Base-by-base conservation (phyloP, 2,797 vertebrate genomes). In the Ctenopoma multispine region DNA sequence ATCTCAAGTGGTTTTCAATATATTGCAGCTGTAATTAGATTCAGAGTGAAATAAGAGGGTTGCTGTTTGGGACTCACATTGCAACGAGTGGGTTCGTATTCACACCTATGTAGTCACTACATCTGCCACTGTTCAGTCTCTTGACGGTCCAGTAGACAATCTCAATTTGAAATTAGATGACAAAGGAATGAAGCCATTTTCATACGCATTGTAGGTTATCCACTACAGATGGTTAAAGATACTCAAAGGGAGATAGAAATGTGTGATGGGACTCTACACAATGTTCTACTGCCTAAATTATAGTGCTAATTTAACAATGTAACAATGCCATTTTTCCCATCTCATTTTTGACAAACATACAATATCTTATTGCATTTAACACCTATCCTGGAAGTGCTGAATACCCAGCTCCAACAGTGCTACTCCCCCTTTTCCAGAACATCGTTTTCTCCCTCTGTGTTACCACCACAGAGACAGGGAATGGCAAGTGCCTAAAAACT, bases 291-390 rank as follows among this genome's bases (percentile, higher is more conserved):
- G 77, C 81, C 84, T 85, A 90, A 92, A 92, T 87, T 83, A 72
- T 75, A 59, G 86, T 84, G 90, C 88, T 90, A 90, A 92, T 90
- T 91, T 91, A 88, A 90, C 88, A 90, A 92, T 79, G 80, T 89
- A 89, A 89, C 85, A 87, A 86, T 82, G 86, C 83, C 75, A 78
- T 87, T 75, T 73, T 60, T 81, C 69, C 68, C 65, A 49, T 89
- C 87, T 88, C 81, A 84, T 85, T 87, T 82, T 83, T 84, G 79
- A 90, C 81, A 88, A 89, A 89, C 60, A 55, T 68, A 89, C 90
- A 88, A 82, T 89, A 85, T 92, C 88, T 88, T 76, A 86, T 90
- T 93, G 87, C 87, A 75, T 93, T 94, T 93, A 93, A 93, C 93
- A 93, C 93, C 91, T 92, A 90, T 93, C 80, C 82, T 83, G 89